Base-by-base conservation (phyloP, 2,797 vertebrate species). In the Setipinna tenuifilis region DNA sequence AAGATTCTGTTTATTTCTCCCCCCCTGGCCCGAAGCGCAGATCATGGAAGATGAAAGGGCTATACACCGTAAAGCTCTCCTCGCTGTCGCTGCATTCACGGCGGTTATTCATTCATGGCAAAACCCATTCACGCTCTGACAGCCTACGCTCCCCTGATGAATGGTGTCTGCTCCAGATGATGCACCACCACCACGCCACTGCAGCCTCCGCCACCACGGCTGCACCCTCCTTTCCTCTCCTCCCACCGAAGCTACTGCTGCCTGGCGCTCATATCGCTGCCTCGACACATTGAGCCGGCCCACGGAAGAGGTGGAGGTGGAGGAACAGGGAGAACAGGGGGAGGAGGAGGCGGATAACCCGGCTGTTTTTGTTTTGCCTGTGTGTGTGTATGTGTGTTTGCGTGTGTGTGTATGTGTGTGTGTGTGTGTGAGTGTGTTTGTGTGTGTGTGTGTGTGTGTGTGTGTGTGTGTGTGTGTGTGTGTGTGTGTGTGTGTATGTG, bases 71-170 rank as follows among this genome's bases (percentile, higher is more conserved):
- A 93, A 95, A 93, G 93, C 93, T 92, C 92, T 93, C 88, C 85
- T 90, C 81, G 83, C 68, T 62, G 87, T 83, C 44, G 59, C 87
- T 91, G 91, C 93, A 93, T 95, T 94, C 93, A 91, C 91, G 90
- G 93, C 91, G 94, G 94, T 95, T 95, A 95, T 94, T 95, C 95
- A 96, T 95, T 95, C 95, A 94, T 94, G 94, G 95, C 95, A 94
- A 94, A 96, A 94, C 93, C 94, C 93, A 95, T 95, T 95, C 95
- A 95, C 86, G 89, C 92, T 90, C 90, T 94, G 95, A 95, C 94
- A 95, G 94, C 91, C 92, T 84, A 87, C 90, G 92, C 93, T 44
- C 82, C 81, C 31, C 83, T 88, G 88, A 90, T 91, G 87, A 88
- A 91, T 89, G 81, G 84, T 81, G 62, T 68, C 84, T 50, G 86